Conservation (phyloP, 2,113 vertebrate genomes). For the Pimephales promelas region DNA sequence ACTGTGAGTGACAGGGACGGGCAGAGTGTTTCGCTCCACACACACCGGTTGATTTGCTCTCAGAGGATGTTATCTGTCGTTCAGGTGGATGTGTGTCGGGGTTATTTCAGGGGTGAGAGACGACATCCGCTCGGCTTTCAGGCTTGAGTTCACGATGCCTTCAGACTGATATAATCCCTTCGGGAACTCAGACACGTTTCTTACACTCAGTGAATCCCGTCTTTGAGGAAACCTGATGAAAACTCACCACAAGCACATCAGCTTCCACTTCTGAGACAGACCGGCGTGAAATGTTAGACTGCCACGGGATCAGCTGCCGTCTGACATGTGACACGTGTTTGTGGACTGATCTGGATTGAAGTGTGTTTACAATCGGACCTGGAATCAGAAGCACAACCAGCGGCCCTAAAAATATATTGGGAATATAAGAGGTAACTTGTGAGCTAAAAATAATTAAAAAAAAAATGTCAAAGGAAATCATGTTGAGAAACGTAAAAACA, state of each 20-base stretch:
- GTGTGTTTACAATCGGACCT: background rate
- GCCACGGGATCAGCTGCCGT: background rate
- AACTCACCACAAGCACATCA: background rate
- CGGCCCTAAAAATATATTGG: background rate
- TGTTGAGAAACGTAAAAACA: background rate
- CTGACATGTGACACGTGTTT: background rate
- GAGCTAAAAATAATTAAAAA: background rate
- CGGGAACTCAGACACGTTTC: background rate
- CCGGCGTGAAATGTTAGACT: background rate
- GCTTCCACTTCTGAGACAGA: background rate
- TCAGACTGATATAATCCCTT: slow-evolving; percentile 4
- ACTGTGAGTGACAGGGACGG: background rate
- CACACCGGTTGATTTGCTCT: background rate
- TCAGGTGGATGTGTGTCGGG: slow-evolving; percentile 23
- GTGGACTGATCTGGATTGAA: background rate
- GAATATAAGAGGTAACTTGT: background rate
- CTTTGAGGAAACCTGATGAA: background rate
- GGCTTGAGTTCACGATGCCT: slow-evolving; percentile 15
- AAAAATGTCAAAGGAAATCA: background rate
- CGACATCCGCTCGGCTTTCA: slow-evolving; percentile 24
- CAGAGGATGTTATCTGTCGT: background rate
- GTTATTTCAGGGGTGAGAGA: slow-evolving; percentile 30
- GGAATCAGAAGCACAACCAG: background rate
- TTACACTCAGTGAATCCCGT: background rate
- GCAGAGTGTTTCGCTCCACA: background rate